These are phyloP conservation scores for Nomada ruficornis DNA, from an alignment of 2,888 invertebrate species.

Conservation along the genomic window DNA sequence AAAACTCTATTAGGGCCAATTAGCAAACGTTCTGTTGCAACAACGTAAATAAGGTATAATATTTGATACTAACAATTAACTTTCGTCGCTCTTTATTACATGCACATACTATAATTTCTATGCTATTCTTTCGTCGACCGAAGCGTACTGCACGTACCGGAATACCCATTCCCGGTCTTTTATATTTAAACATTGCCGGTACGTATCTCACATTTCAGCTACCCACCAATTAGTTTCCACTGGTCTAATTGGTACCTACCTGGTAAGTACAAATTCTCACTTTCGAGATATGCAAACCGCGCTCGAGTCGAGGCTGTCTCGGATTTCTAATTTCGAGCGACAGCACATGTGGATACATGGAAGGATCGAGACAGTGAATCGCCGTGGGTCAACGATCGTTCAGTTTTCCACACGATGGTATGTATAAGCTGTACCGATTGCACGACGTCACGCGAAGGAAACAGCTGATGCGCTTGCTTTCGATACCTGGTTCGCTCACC, in stretches of 20 bases:
- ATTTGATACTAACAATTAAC: too few relatives aligned
- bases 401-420: slow-evolving; percentile 24
- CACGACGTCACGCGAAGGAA: slow-evolving; percentile 58
- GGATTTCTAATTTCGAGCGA: slow-evolving; percentile 56
- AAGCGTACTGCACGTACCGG: too few relatives aligned
- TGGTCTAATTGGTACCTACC: slow-evolving; percentile 7
- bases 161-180: not conserved
- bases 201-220: not conserved
- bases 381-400: slow-evolving; percentile 51
- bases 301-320: slow-evolving; percentile 6
- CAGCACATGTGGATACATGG: not conserved
- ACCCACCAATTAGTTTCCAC: not conserved
- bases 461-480: slow-evolving; percentile 56
- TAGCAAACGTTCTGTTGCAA: too few relatives aligned
- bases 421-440: slow-evolving; percentile 37
- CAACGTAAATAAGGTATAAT: too few relatives aligned
- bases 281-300: slow-evolving; percentile 45
- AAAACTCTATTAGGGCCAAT: too few relatives aligned
- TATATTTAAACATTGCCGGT: not conserved
- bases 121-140: too few relatives aligned
- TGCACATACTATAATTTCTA: too few relatives aligned
- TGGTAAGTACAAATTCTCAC: not conserved
- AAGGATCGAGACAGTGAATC: not conserved
- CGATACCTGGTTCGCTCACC: slow-evolving; percentile 22
- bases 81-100: too few relatives aligned